Conservation (phyloP, 2,113 vertebrate genomes). For the Callopanchax toddi region DNA sequence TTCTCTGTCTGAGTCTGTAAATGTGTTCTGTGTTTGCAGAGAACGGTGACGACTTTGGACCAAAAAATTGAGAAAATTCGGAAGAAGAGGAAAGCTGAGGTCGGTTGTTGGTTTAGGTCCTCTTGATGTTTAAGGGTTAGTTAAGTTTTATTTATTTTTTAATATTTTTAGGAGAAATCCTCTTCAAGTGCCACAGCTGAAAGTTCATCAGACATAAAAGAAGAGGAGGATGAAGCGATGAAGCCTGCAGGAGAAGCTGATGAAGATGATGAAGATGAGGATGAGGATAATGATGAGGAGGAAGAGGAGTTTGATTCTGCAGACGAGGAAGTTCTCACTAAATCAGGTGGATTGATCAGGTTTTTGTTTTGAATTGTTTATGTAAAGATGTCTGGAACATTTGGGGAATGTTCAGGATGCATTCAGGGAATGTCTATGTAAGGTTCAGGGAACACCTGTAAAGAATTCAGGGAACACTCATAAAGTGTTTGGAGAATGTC, state of each 20-base stretch:
- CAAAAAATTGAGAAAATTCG: conserved; percentile 95
- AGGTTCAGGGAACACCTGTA: no score
- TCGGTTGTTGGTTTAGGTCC: conserved; percentile 45
- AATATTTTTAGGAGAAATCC: conserved; percentile 81
- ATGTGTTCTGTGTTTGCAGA: conserved; percentile 73
- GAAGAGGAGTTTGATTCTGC: conserved; percentile 83
- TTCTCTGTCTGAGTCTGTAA: not conserved
- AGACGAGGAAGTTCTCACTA: conserved; percentile 88
- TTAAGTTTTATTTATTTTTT: not conserved
- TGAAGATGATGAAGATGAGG: conserved; percentile 60
- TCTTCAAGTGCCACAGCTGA: conserved; percentile 12
- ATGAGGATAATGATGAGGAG: conserved; percentile 66
- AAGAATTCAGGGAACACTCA: no score
- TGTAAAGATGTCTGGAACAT: not conserved
- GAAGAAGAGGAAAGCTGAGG: conserved; percentile 87
- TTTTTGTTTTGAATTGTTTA: not conserved
- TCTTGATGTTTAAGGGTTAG: not conserved
- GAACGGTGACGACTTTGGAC: conserved; percentile 88
- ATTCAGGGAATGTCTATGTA: no score
- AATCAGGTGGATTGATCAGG: conserved; percentile 83
- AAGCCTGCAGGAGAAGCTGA: conserved; percentile 25
- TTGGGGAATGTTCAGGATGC: no score
- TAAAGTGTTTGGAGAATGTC: no score
- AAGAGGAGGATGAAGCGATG: conserved; percentile 50
- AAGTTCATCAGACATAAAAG: conserved; percentile 5